Evolutionary conservation across 1,140 invertebrate genomes (phyloP).

Genomic region (Drosophila baimaii): DNA sequence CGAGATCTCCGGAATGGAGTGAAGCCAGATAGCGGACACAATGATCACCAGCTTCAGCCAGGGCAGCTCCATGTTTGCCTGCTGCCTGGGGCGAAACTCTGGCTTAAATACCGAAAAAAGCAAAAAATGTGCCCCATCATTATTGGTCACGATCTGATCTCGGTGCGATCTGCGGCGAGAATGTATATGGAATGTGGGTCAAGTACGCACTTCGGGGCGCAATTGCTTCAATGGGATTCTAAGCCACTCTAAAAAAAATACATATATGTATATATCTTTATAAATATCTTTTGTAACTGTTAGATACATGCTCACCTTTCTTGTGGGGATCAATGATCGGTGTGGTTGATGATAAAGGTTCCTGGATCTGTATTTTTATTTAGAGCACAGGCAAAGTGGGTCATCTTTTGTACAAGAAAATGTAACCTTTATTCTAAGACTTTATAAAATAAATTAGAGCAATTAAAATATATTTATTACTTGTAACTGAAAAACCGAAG

Average conservation of each 20-base stretch:
- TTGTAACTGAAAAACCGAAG: no score
- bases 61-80: slow-evolving; percentile 21
- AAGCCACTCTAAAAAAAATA: no score
- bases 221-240: slow-evolving; percentile 4
- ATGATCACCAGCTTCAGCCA: slow-evolving; percentile 19
- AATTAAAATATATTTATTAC: no score
- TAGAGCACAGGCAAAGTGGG: not conserved
- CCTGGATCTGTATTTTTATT: not conserved
- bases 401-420: no score
- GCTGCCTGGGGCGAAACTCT: slow-evolving; percentile 13
- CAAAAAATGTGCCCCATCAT: slow-evolving; percentile 31
- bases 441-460: no score
- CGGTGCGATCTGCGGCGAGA: not conserved
- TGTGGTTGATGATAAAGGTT: not conserved
- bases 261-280: no score
- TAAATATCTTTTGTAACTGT: no score
- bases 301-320: not conserved
- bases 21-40: slow-evolving; percentile 5
- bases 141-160: slow-evolving; percentile 25
- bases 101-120: slow-evolving; percentile 50
- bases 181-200: slow-evolving; percentile 32
- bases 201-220: slow-evolving; percentile 25
- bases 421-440: no score
- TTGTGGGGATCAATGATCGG: slow-evolving; percentile 24
- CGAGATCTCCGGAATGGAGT: not conserved